Evolutionary conservation across 2,888 invertebrate species (phyloP).

Genomic region (Liodrosophila aerea): DNA sequence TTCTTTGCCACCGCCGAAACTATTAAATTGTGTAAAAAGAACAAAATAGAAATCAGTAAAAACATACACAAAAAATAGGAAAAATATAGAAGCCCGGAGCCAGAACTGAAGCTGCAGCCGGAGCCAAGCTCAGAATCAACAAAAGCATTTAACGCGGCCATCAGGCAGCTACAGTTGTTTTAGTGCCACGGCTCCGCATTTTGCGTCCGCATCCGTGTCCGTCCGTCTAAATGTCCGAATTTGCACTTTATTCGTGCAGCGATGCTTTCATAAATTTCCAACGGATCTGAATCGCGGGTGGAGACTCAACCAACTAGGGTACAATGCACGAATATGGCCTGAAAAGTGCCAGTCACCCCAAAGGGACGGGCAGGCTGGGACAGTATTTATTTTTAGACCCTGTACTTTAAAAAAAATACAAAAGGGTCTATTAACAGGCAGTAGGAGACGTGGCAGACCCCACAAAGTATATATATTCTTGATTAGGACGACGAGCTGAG

Average conservation of each 20-base stretch:
- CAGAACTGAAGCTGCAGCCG: constrained; percentile 7
- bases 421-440: no score
- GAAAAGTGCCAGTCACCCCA: constrained; percentile 15
- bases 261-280: constrained; percentile 67
- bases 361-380: no score
- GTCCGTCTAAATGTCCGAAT: neutral
- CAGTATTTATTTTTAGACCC: no score
- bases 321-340: constrained; percentile 29
- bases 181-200: constrained; percentile 38
- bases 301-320: neutral
- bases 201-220: neutral
- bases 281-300: constrained; percentile 27
- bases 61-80: neutral
- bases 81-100: neutral
- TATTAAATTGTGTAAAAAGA: constrained; percentile 61
- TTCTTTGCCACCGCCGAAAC: constrained; percentile 64
- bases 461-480: no score
- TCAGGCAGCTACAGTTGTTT: constrained; percentile 71
- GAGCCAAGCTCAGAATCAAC: constrained; percentile 66
- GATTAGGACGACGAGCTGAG: no score
- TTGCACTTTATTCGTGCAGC: constrained; percentile 58
- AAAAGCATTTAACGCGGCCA: constrained; percentile 74
- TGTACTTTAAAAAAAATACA: no score
- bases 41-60: neutral
- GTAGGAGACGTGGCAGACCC: no score